Evolutionary conservation across 2,888 invertebrate species (phyloP).

Genomic region (Notodonta dromedarius): DNA sequence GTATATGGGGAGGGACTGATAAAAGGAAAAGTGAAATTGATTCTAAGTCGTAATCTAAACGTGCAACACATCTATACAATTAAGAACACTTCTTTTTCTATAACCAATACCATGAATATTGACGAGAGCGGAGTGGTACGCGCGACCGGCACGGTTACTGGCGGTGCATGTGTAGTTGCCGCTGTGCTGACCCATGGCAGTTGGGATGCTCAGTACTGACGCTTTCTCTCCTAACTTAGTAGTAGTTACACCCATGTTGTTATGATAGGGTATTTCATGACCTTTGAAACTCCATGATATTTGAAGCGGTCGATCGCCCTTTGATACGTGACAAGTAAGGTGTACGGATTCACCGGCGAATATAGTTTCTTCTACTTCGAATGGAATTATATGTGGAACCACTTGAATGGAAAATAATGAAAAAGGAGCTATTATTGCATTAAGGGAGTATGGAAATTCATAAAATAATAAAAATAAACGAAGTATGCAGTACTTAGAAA

Average conservation of each 20-base stretch:
- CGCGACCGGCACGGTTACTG: slow-evolving; percentile 84
- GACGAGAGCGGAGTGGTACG: slow-evolving; percentile 83
- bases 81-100: slow-evolving; percentile 43
- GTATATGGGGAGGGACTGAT: slow-evolving; percentile 87
- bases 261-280: slow-evolving; percentile 82
- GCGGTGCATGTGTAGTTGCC: slow-evolving; percentile 87
- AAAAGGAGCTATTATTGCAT: slow-evolving; percentile 10
- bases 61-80: slow-evolving; percentile 70
- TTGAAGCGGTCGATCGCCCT: slow-evolving; percentile 89
- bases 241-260: slow-evolving; percentile 80
- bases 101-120: slow-evolving; percentile 84
- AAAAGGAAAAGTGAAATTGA: slow-evolving; percentile 59
- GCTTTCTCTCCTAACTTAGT: slow-evolving; percentile 83
- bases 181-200: slow-evolving; percentile 84
- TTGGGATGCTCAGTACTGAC: slow-evolving; percentile 84
- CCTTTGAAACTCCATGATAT: slow-evolving; percentile 89
- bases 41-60: slow-evolving; percentile 70
- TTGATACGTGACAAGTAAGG: slow-evolving; percentile 87
- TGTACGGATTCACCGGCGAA: slow-evolving; percentile 88
- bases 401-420: slow-evolving; percentile 61
- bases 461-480: slow-evolving; percentile 27
- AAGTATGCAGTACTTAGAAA: slow-evolving; percentile 4
- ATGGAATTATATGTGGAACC: slow-evolving; percentile 87
- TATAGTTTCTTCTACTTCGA: slow-evolving; percentile 87
- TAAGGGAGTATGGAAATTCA: slow-evolving; percentile 22